These are phyloP conservation scores for Propithecus coquereli DNA, from an alignment of 2,113 vertebrate genomes.

Conservation along the genomic window DNA sequence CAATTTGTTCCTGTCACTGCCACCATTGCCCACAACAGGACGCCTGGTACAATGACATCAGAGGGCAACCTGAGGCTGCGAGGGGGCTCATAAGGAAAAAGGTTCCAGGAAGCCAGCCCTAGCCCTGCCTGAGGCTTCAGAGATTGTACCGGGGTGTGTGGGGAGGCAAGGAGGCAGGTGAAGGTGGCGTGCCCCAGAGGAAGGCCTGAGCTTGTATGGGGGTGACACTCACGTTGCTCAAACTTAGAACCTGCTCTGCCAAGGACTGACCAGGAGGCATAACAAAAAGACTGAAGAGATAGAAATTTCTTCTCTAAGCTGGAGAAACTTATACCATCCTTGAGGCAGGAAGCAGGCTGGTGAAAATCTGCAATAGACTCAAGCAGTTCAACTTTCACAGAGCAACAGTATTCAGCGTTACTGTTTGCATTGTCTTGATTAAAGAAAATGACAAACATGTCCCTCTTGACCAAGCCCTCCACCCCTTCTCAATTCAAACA, in stretches of 20 bases:
- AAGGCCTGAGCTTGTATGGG: not conserved
- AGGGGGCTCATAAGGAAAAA: not conserved
- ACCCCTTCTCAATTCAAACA: not conserved
- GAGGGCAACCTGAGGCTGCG: not conserved
- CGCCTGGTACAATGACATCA: not conserved
- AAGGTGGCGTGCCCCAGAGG: rapidly evolving
- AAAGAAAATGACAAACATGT: not conserved
- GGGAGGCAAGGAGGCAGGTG: not conserved
- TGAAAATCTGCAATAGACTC: not conserved
- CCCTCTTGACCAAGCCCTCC: not conserved
- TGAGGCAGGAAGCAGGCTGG: not conserved
- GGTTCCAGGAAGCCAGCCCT: rapidly evolving
- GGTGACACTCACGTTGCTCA: not conserved
- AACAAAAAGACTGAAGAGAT: not conserved
- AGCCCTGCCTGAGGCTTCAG: not conserved
- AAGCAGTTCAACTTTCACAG: not conserved
- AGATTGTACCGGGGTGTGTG: rapidly evolving
- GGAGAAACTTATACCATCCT: not conserved
- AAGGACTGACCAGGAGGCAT: not conserved
- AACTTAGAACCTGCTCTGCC: not conserved
- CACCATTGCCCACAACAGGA: not conserved
- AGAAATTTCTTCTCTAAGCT: not conserved
- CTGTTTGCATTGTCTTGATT: not conserved
- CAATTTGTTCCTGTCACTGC: not conserved
- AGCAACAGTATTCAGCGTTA: not conserved